Evolutionary conservation across 1,140 invertebrate genomes (phyloP), one percentile per base, ranked within the genome.

Genomic region (Drosophila sp.): DNA sequence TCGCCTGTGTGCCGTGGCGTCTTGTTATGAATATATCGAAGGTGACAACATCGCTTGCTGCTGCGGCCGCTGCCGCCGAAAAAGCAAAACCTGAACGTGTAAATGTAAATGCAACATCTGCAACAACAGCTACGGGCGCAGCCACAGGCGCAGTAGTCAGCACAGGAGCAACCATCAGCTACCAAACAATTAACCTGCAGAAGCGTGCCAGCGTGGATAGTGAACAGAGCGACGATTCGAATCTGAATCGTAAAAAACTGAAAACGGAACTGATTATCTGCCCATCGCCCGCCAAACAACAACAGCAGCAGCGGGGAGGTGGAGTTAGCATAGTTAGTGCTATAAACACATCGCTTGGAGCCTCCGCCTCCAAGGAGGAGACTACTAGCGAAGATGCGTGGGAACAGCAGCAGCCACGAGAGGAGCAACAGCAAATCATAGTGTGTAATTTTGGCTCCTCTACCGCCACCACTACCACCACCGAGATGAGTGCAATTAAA

Each of bases 11-110:
- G 44, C 74, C 66, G 66, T 71, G 71, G 76, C 71, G 72, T 75
- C 71, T 86, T 85, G 82, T 85, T 85, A 86, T 85, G 84, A 89
- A 89, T 89, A 90, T 89, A 89, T 89, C 84, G 80, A 89, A 89
- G 82, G 84, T 89, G 84, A 89, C 80, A 78, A 84, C 84, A 89
- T 89, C 84, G 80, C 84, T 89, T 78, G 84, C 84, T 80, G 72
- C 76, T 79, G 76, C 78, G 72, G 78, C 78, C 70, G 76, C 78
- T 90, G 85, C 84, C 84, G 84, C 84, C 84, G 84, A 89, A 84
- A 89, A 89, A 81, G 83, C 83, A 71, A 87, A 87, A 89, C 72
- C 84, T 78, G 85, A 84, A 89, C 80, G 84, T 84, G 84, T 80
- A 70, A 50, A 50, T 50, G 44, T 50, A 50, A 50, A 50, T 27